Base-by-base conservation (phyloP, 2,113 vertebrate genomes). In the Rostratula benghalensis region DNA sequence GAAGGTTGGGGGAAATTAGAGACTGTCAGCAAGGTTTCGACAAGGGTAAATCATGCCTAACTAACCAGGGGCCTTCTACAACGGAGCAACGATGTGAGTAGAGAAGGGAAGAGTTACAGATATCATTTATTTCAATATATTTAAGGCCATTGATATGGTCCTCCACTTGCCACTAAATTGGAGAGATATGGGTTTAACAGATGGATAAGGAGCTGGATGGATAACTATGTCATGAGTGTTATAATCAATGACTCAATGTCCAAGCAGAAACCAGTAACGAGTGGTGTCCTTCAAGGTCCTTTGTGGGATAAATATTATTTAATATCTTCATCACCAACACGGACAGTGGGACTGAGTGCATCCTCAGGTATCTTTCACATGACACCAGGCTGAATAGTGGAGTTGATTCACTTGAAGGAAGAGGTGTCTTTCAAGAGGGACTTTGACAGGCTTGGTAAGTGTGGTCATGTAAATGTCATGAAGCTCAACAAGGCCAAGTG, bases 181-280 rank as follows among this genome's bases (percentile, higher is more conserved):
- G 21, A 57, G 35, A 65, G 6, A 35, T 18, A 33, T 2, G 4
- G 5, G 3, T 51, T 50, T 75, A 68, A 46, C 13, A 37, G 19
- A 51, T 13, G 7, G 33, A 27, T n/a, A 48, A 63, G 35, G 12
- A 87, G 20, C 45, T 41, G 41, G 10, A 2, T 73, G 33, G 16
- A 28, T 68, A 41, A 63, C 6, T 16, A 15, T 0, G 0, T 50
- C 50, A 28, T 14, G 9, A 70, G 21, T 33, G 4, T 37, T 53
- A 17, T 7, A 35, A 16, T 20, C 27, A 53, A 33, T 31, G 13
- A 11, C 20, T 85, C 54, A 43, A 24, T 19, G 12, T 37, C 14
- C 7, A 77, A 43, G 25, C 13, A 8, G 16, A 89, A 89, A 33
- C 2, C 3, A 10, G 9, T 27, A 70, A n/a, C 1, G 16, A 56